Conservation (phyloP, 2,888 invertebrate genomes). For the Horisme vitalbata region DNA sequence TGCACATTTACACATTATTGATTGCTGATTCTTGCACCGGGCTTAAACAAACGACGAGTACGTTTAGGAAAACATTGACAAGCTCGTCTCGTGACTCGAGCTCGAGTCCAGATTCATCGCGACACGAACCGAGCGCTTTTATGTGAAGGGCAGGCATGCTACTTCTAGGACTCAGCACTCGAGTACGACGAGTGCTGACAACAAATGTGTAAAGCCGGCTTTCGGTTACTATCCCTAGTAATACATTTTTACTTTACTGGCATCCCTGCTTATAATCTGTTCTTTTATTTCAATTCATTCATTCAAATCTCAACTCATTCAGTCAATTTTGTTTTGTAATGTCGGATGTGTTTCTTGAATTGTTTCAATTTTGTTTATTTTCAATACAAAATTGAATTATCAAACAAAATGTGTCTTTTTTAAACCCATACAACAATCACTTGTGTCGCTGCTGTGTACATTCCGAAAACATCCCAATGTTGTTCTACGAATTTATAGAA, state of each 20-base stretch:
- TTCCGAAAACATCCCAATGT: slow-evolving; percentile 33
- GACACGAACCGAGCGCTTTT: too few relatives aligned
- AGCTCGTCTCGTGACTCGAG: too few relatives aligned
- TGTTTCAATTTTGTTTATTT: slow-evolving; percentile 69
- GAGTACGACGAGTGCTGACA: too few relatives aligned
- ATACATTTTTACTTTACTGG: neutral
- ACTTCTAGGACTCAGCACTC: too few relatives aligned
- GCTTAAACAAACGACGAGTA: too few relatives aligned
- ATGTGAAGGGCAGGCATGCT: too few relatives aligned
- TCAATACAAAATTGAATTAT: slow-evolving; percentile 35
- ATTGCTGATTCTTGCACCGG: too few relatives aligned
- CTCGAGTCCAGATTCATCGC: too few relatives aligned
- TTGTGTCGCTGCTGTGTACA: slow-evolving; percentile 23
- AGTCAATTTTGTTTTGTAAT: slow-evolving; percentile 62
- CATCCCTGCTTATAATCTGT: neutral
- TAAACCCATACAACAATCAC: neutral
- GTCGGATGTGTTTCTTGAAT: slow-evolving; percentile 58
- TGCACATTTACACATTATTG: too few relatives aligned
- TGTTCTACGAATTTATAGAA: slow-evolving; percentile 57
- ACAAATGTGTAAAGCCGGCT: too few relatives aligned
- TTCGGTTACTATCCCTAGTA: too few relatives aligned
- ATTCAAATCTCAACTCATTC: slow-evolving; percentile 28
- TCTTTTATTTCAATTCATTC: slow-evolving; percentile 27
- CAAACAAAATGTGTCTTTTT: slow-evolving; percentile 2
- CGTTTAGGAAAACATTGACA: too few relatives aligned